Evolutionary conservation across 1,140 invertebrate species (phyloP), one percentile per base, ranked within the genome.

Genomic region (Zaprionus inermis): DNA sequence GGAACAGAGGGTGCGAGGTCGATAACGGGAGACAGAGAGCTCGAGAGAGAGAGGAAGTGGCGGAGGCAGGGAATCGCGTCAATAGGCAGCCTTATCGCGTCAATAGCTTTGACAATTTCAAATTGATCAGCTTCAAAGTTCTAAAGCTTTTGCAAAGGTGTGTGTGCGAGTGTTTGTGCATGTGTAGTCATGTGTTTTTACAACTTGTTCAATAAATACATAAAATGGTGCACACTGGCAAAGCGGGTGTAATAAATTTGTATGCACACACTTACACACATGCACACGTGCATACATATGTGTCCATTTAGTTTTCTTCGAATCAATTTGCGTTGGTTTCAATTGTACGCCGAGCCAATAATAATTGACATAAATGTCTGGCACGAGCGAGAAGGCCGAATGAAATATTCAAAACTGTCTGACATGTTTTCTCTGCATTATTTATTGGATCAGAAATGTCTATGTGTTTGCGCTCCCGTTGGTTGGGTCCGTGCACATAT

Each of bases 291-390:
- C n/a, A 11, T 12, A 14, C 57, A 16, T 66, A 22, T 59, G 36
- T 61, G 57, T 73, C 65, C 71, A 73, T 73, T 73, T 81, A 88
- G 83, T 82, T 83, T 86, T 88, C 76, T 73, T 79, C 61, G 60
- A 85, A 86, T 86, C 83, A 83, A 86, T 88, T 88, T 86, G 82
- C 84, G 83, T 86, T 77, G 54, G 72, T 79, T 82, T 88, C 82
- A 88, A 88, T 86, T 88, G 84, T 88, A 55, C 24, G 24, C 72
- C 79, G 72, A 82, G 76, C 76, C 79, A 86, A 88, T 86, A 82
- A 86, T 88, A 86, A 86, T 86, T 86, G 82, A 88, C 82, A 86
- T 73, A 88, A 83, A 88, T 83, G 71, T 70, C 66, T 74, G 72
- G 67, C 68, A 55, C 54, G 57, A 36, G 55, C 28, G 56, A 55